Evolutionary conservation across 2,888 invertebrate species (phyloP), one percentile per base, ranked within the genome.

Genomic region (Hemistola chrysoprasaria): DNA sequence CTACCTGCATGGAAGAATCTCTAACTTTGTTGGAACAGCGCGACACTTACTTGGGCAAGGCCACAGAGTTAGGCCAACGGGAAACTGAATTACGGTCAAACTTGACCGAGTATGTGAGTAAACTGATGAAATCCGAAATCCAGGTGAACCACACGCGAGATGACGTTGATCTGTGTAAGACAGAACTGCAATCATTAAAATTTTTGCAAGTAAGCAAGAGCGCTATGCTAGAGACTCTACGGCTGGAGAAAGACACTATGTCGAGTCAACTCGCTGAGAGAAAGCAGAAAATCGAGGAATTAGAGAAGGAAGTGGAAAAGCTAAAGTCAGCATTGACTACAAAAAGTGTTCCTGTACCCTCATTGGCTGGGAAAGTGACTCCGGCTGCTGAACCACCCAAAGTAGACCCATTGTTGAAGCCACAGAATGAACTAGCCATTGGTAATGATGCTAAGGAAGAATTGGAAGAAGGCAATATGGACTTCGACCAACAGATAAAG

Each of bases 361-460:
- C 73, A 1, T 58, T 62, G 7, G 51, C 72, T 4, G 66, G 77
- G 0, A 86, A 83, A 58, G 70, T 86, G 0, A 83, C 86, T 0
- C 86, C 85, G 1, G 86, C 82, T 0, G 76, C 72, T 1, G 78
- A 75, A 25, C 83, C 86, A 3, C 83, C 78, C 0, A 85, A 83
- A 53, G 57, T 78, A 3, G 87, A 84, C 35, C 69, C 83, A 2
- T 74, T 83, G 0, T 50, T 86, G 8, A 84, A 78, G 52, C 66
- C 65, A 5, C 69, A 78, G 22, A 72, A 78, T 49, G 87, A 87
- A 32, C 86, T 79, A 22, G 78, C 73, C 1, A 47, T 85, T 30
- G 87, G 88, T 34, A 84, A 86, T 63, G 75, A 85, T 74, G 90
- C 89, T 16, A 86, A 86, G 47, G 90, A 89, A 58, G 89, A 88